Conservation (phyloP, 2,113 vertebrate species). For the Origma solitaria region DNA sequence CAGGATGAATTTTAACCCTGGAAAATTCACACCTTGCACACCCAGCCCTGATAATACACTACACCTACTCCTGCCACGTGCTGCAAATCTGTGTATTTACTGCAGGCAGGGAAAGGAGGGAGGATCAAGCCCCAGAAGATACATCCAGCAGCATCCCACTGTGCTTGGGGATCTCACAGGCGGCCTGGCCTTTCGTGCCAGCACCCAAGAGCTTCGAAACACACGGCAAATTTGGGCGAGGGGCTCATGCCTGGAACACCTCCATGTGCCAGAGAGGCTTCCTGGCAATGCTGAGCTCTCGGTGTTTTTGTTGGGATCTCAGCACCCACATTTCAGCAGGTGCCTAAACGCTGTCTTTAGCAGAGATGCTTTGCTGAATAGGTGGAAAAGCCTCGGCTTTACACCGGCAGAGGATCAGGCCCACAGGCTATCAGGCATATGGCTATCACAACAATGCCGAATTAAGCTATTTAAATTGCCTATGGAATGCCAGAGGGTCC, state of each 20-base stretch:
- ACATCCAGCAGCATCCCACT: neutral
- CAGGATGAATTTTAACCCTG: neutral
- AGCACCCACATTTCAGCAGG: neutral
- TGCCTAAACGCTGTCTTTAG: neutral
- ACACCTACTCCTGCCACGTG: rapidly evolving
- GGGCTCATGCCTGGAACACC: neutral
- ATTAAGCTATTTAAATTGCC: conserved; percentile 62
- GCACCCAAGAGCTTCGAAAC: neutral
- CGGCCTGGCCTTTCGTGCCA: neutral
- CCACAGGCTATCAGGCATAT: conserved; percentile 19
- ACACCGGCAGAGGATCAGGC: conserved; percentile 20
- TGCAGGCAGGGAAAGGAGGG: neutral
- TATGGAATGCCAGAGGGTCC: conserved; percentile 7
- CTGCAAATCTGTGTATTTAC: rapidly evolving
- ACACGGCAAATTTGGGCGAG: rapidly evolving
- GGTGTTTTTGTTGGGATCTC: neutral
- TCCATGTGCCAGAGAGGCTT: neutral
- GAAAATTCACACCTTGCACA: neutral
- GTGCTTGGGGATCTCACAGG: neutral
- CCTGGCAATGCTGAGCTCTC: neutral
- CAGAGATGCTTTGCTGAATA: neutral
- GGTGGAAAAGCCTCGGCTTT: neutral
- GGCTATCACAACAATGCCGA: conserved; percentile 38
- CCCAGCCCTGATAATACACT: rapidly evolving
- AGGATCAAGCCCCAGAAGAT: neutral